A percentile compares a stretch with the other conserved stretches of the same genome.
These are phyloP conservation scores for Cariama cristata DNA, from an alignment of 2,113 vertebrate genomes.

Conservation along the genomic window DNA sequence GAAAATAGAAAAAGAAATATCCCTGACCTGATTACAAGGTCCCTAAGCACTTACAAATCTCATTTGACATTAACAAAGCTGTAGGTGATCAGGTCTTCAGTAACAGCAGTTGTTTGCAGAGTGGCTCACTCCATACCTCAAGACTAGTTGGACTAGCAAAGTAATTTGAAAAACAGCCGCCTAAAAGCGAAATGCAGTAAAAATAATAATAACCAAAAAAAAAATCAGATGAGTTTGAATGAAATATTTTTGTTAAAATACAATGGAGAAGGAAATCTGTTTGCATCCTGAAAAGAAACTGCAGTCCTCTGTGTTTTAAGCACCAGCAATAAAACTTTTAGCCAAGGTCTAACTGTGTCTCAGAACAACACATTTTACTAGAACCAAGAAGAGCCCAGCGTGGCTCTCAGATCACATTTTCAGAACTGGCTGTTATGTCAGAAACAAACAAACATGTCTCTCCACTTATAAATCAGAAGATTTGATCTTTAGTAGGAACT, in stretches of 20 bases:
- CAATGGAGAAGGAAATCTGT: neutral
- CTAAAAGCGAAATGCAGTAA: neutral
- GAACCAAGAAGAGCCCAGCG: neutral
- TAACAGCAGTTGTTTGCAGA: neutral
- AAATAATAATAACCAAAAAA: neutral
- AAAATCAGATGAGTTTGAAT: neutral
- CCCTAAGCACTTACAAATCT: neutral
- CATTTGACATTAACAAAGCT: neutral
- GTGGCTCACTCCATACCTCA: neutral
- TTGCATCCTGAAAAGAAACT: neutral
- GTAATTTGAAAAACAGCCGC: neutral
- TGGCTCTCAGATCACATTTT: neutral
- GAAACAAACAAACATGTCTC: neutral
- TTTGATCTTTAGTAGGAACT: neutral
- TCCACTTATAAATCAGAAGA: neutral
- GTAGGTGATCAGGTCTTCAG: neutral
- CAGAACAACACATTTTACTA: neutral
- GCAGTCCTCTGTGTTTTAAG: neutral
- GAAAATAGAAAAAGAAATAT: neutral
- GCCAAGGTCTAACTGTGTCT: neutral
- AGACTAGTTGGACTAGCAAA: neutral
- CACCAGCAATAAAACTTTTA: neutral
- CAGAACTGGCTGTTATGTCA: neutral
- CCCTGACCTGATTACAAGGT: neutral
- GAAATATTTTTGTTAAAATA: neutral